Conservation (phyloP, 2,888 invertebrate genomes). For the Sinelater perroti region DNA sequence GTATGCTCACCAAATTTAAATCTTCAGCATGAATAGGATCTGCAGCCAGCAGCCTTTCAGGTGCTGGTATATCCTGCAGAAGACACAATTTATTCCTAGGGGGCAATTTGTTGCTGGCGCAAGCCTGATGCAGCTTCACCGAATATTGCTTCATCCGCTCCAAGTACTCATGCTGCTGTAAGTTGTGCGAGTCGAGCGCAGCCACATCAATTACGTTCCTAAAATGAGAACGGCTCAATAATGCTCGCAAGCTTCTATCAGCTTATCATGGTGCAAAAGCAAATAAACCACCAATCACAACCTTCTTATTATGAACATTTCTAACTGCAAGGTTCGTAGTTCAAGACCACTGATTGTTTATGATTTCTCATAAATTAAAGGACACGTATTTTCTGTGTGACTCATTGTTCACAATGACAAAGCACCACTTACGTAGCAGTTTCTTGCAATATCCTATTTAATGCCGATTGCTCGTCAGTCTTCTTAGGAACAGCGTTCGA, state of each 20-base stretch:
- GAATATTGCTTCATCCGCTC: constrained; percentile 81
- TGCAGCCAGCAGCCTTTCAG: constrained; percentile 72
- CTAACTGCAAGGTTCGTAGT: too few species aligned
- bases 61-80: constrained; percentile 77
- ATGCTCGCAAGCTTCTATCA: too few species aligned
- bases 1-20: constrained; percentile 74
- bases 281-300: too few species aligned
- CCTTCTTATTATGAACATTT: too few species aligned
- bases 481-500: constrained; percentile 75
- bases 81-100: constrained; percentile 63
- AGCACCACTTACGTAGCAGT: constrained; percentile 88
- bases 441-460: constrained; percentile 88
- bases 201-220: constrained; percentile 96
- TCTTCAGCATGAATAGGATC: constrained; percentile 71
- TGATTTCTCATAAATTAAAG: too few species aligned
- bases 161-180: constrained; percentile 88
- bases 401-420: too few species aligned
- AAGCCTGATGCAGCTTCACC: constrained; percentile 64
- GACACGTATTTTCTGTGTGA: too few species aligned
- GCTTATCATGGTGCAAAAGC: too few species aligned
- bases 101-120: constrained; percentile 60
- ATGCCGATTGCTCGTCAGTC: constrained; percentile 89
- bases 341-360: too few species aligned
- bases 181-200: constrained; percentile 85
- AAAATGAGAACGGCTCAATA: too few species aligned